Conservation (phyloP, 2,113 vertebrate genomes). For the Synodontis membranacea region DNA sequence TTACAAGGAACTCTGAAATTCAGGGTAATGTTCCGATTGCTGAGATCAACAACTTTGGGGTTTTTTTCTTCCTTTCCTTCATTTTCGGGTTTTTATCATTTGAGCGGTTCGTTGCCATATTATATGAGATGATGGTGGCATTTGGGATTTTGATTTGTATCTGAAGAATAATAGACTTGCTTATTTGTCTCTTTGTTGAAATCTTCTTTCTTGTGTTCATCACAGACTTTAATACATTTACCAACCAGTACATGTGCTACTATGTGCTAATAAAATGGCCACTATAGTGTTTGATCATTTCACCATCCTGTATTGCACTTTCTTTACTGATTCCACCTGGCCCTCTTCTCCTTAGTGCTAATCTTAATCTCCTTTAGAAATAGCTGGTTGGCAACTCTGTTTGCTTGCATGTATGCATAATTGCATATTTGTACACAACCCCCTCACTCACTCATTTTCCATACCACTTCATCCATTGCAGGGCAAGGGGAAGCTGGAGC, state of each 20-base stretch:
- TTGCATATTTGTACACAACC: neutral
- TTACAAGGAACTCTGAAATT: too few relatives aligned
- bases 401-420: slow-evolving; percentile 9
- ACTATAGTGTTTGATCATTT: neutral
- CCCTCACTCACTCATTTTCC: too few relatives aligned
- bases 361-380: neutral
- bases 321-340: neutral
- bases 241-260: too few relatives aligned
- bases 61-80: too few relatives aligned
- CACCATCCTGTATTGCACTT: neutral
- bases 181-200: neutral
- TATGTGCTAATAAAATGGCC: neutral
- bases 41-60: too few relatives aligned
- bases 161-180: too few relatives aligned
- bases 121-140: neutral
- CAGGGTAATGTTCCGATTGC: too few relatives aligned
- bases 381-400: neutral
- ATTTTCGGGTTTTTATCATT: too few relatives aligned
- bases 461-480: too few relatives aligned
- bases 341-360: neutral
- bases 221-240: neutral
- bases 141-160: neutral
- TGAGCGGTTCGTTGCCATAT: too few relatives aligned
- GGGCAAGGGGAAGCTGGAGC: too few relatives aligned
- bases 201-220: neutral